These are phyloP conservation scores for Caprella mutica DNA, from an alignment of 2,888 invertebrate species.

Conservation along the genomic window DNA sequence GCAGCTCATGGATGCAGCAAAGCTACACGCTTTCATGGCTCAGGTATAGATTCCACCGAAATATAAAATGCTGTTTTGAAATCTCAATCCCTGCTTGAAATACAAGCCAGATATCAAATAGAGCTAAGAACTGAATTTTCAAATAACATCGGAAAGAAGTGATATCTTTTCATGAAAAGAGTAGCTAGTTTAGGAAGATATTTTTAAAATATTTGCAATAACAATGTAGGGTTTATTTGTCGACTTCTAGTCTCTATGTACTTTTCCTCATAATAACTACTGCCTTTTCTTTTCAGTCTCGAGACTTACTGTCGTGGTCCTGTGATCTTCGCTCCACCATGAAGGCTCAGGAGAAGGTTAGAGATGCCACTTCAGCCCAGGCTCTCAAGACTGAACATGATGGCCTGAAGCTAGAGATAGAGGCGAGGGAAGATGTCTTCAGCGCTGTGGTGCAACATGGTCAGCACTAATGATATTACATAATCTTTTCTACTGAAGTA, in stretches of 20 bases:
- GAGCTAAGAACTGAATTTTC: too few species aligned
- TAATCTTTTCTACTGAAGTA: too few species aligned
- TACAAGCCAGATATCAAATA: too few species aligned
- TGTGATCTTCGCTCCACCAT: constrained; percentile 60
- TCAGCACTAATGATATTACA: too few species aligned
- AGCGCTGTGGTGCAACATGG: constrained; percentile 61
- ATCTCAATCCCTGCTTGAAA: too few species aligned
- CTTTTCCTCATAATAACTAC: constrained; percentile 1
- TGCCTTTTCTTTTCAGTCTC: constrained; percentile 46
- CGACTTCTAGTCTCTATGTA: neutral
- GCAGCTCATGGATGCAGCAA: constrained; percentile 71
- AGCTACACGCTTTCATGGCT: constrained; percentile 77
- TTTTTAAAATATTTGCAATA: too few species aligned
- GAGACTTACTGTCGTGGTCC: constrained; percentile 84
- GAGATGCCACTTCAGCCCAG: constrained; percentile 71
- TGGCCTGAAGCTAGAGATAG: constrained; percentile 69
- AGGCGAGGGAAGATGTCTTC: constrained; percentile 74
- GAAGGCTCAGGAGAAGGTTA: constrained; percentile 65
- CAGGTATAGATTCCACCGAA: too few species aligned
- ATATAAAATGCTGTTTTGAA: too few species aligned
- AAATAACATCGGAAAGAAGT: too few species aligned
- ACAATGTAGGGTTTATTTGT: neutral
- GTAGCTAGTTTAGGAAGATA: too few species aligned
- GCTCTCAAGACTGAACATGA: constrained; percentile 70
- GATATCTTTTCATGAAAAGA: too few species aligned